Conservation (phyloP, 2,888 invertebrate genomes). For the Tanypteryx hageni region DNA sequence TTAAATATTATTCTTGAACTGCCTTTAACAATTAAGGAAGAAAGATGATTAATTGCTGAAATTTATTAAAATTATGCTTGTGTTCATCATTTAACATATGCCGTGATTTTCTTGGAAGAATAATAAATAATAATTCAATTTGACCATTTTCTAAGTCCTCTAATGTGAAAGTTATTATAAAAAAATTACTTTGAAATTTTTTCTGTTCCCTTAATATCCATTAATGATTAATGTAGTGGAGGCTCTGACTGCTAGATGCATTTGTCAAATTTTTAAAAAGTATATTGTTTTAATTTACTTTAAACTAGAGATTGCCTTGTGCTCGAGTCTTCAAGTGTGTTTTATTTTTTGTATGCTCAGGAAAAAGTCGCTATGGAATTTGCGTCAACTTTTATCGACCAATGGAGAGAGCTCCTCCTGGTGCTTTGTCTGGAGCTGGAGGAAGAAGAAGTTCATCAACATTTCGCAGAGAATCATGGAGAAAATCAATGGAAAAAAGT, state of each 20-base stretch:
- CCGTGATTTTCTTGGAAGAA: not conserved
- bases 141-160: not conserved
- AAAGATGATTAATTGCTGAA: no score
- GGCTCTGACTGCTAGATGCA: no score
- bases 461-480: slow-evolving; percentile 91
- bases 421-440: slow-evolving; percentile 73
- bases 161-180: not conserved
- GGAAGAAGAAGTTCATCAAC: slow-evolving; percentile 76
- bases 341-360: slow-evolving; percentile 73
- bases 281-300: slow-evolving; percentile 53
- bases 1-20: no score
- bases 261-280: no score
- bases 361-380: slow-evolving; percentile 94
- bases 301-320: not conserved
- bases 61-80: no score
- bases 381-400: slow-evolving; percentile 99
- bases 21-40: no score
- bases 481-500: slow-evolving; percentile 94
- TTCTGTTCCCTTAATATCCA: no score
- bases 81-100: not conserved
- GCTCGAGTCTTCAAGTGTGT: not conserved
- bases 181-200: no score
- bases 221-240: no score
- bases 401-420: slow-evolving; percentile 82
- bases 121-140: not conserved